Base-by-base conservation (phyloP, 2,888 invertebrate species). In the Meta bourneti region DNA sequence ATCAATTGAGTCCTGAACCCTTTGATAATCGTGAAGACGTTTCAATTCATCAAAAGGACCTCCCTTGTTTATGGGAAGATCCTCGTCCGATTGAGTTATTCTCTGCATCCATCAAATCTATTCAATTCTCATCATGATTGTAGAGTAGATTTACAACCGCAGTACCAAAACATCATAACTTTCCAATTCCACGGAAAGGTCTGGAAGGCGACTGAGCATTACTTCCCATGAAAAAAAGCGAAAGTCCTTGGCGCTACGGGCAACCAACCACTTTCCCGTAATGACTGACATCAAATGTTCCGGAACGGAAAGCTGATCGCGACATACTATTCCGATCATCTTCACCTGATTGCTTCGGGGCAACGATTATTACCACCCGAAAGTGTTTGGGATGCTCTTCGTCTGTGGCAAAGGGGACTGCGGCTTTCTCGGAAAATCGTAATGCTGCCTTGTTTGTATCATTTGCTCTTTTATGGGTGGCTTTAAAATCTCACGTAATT, bases 231-330 rank as follows among this genome's bases (percentile, higher is more conserved):
- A 78, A 19, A 19, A 70, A 77, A 86, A 49, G 7, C 48, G 49
- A 81, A n/a, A 69, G 81, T 49, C n/a, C 11, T 48, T 72, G 19
- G 16, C 51, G 82, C 51, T 71, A 16, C 7, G 78, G 71, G 61
- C 61, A 61, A 61, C 61, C 74, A 54, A 75, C 74, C 75, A 78
- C 78, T 86, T 78, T 52, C 9, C 20, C 8, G 20, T 86, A 81
- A 88, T 81, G 80, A 81, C 72, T 61, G 74, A 34, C 88, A 81
- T 81, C 81, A 80, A 88, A 75, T 88, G 81, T 75, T 88, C 88
- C 81, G 88, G 88, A 88, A 88, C 61, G 11, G 74, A 81, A 85
- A 69, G 49, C 51, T 54, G 74, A 72, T 71, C 69, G 81, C 70
- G 71, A 82, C 71, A 72, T 20, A 54, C 54, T 4, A 13, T 81